These are phyloP conservation scores for Remorina albescens DNA, from an alignment of 2,797 vertebrate species.

Conservation along the genomic window DNA sequence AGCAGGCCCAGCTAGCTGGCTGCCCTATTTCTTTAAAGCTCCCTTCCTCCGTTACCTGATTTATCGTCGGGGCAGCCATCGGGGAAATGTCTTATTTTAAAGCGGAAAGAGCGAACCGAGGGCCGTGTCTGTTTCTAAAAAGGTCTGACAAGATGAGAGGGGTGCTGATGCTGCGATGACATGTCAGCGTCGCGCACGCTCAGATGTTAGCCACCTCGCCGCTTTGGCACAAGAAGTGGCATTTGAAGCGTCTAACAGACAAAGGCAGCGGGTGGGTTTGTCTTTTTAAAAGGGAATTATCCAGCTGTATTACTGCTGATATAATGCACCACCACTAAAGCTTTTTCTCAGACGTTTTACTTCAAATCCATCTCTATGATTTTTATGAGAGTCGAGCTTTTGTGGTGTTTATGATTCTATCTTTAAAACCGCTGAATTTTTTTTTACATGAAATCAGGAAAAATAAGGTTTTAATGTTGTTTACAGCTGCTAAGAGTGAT, in stretches of 20 bases:
- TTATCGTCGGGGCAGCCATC: slow-evolving; percentile 58
- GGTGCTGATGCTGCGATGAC: slow-evolving; percentile 8
- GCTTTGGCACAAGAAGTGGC: slow-evolving; percentile 13
- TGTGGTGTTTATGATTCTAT: neutral
- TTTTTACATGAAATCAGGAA: neutral
- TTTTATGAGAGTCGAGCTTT: neutral
- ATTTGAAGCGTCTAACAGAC: slow-evolving; percentile 3
- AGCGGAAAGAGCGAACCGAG: slow-evolving; percentile 18
- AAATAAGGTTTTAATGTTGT: neutral
- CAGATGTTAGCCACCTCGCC: neutral
- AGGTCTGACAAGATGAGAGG: slow-evolving; percentile 38
- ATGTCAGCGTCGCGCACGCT: neutral
- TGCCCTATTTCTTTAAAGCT: slow-evolving; percentile 68
- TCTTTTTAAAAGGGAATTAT: neutral
- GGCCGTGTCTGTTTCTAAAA: slow-evolving; percentile 28
- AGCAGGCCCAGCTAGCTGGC: slow-evolving; percentile 29
- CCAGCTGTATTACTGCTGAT: neutral
- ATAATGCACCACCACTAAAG: neutral
- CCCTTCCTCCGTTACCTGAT: slow-evolving; percentile 62
- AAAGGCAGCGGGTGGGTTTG: neutral
- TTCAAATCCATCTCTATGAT: neutral
- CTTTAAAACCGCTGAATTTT: neutral
- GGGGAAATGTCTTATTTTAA: slow-evolving; percentile 73
- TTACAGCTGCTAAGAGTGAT: neutral
- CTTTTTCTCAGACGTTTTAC: neutral